Conservation (phyloP, 2,113 vertebrate genomes). For the Emydocephalus ijimae region DNA sequence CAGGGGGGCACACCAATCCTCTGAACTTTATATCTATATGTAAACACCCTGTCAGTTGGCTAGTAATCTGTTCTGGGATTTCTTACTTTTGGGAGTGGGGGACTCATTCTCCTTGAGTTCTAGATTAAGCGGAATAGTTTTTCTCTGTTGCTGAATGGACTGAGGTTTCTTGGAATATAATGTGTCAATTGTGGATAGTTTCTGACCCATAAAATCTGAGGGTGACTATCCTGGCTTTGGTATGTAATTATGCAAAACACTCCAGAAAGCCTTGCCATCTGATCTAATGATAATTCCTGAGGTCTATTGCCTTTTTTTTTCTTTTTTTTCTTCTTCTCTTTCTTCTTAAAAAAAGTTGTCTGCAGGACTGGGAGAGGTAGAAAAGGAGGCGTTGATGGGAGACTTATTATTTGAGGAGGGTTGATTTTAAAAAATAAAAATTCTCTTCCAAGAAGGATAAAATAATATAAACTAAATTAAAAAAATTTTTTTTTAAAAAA, state of each 20-base stretch:
- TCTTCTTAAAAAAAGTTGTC: constrained; percentile 71
- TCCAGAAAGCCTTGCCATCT: constrained; percentile 99
- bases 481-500: neutral
- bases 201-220: constrained; percentile 99
- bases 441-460: constrained; percentile 50
- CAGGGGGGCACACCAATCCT: constrained; percentile 56
- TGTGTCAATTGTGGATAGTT: constrained; percentile 98
- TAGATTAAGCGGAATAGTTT: constrained; percentile 84
- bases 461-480: neutral
- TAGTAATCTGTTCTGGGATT: constrained; percentile 85
- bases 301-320: constrained; percentile 78
- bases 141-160: constrained; percentile 84
- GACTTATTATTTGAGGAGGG: constrained; percentile 36
- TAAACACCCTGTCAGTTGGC: constrained; percentile 89
- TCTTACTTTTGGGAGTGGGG: constrained; percentile 63
- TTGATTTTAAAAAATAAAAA: constrained; percentile 54
- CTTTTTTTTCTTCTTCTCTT: rapidly evolving
- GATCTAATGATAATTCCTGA: constrained; percentile 98
- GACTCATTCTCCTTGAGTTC: constrained; percentile 82
- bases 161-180: constrained; percentile 97
- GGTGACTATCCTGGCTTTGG: constrained; percentile 99
- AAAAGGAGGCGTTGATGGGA: constrained; percentile 64
- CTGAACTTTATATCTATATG: constrained; percentile 88
- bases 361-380: constrained; percentile 25
- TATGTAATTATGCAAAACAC: constrained; percentile 99